phyloP scores from a whole-genome alignment of 2,797 vertebrate species.

The Brachyalestes nurse region DNA sequence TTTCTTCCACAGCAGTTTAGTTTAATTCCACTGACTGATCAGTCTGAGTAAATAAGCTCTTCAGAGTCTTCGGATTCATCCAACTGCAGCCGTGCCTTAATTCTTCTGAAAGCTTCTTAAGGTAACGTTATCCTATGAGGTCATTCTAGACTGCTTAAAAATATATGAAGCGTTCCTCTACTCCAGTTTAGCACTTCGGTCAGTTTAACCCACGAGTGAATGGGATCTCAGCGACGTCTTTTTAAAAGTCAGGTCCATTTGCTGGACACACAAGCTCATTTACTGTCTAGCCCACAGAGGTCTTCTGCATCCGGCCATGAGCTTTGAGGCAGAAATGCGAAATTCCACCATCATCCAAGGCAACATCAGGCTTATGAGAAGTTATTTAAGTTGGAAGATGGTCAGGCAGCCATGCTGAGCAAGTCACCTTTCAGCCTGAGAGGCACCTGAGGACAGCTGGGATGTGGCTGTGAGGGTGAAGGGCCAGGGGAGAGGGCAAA shows the following conservation, averaged over 20 bases:
- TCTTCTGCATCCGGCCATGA: no score
- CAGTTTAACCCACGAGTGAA: neutral
- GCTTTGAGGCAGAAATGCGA: neutral
- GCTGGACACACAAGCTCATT: neutral
- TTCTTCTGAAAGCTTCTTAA: neutral
- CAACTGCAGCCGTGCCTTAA: neutral
- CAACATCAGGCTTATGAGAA: neutral
- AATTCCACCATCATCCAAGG: neutral
- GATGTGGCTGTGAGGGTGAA: neutral
- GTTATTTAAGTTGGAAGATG: neutral
- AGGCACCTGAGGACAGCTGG: neutral
- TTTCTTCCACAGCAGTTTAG: no score
- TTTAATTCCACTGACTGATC: neutral
- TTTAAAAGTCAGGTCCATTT: neutral
- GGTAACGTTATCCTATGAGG: conserved; percentile 13
- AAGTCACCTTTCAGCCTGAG: conserved; percentile 14
- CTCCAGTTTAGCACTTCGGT: conserved; percentile 17
- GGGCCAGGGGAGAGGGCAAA: neutral
- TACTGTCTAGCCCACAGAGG: no score
- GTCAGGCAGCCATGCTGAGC: neutral
- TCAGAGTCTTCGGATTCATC: neutral
- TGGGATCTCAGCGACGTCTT: neutral
- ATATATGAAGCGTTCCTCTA: conserved; percentile 14
- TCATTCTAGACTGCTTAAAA: conserved; percentile 23
- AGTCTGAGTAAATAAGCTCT: neutral